Conservation (phyloP, 2,797 vertebrate species). For the Acipenser ruthenus region DNA sequence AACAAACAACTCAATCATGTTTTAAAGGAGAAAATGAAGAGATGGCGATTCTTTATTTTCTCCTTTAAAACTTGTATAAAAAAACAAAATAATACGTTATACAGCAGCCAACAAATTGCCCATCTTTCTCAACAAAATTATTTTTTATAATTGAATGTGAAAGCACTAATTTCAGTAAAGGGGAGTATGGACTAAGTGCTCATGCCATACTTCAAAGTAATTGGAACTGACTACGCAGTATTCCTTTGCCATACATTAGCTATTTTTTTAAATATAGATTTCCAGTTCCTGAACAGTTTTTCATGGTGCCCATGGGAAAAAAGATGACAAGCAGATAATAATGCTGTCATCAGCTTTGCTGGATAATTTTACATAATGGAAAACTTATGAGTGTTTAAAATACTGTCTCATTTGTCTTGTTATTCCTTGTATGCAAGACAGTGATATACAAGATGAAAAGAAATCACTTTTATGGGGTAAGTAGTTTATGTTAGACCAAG, state of each 20-base stretch:
- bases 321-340: not conserved
- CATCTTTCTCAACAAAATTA: not conserved
- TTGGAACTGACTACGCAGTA: not conserved
- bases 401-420: not conserved
- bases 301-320: not conserved
- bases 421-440: not conserved
- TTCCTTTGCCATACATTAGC: not conserved
- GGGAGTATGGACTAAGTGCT: not conserved
- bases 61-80: no score
- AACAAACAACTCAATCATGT: no score
- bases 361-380: not conserved
- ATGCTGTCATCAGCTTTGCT: slow-evolving; percentile 5
- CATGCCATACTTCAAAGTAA: not conserved
- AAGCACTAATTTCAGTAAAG: not conserved
- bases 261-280: not conserved
- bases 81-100: not conserved
- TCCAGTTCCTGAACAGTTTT: not conserved
- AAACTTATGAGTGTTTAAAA: not conserved
- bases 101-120: slow-evolving; percentile 7
- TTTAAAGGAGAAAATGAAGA: no score
- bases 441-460: no score
- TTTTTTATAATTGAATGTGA: not conserved
- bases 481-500: no score
- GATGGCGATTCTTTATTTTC: no score
- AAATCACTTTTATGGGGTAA: no score